A percentile compares a stretch with the other conserved stretches of the same genome.
These are phyloP conservation scores for Sebastes itinus DNA, from an alignment of 2,797 vertebrate genomes.

Conservation along the genomic window DNA sequence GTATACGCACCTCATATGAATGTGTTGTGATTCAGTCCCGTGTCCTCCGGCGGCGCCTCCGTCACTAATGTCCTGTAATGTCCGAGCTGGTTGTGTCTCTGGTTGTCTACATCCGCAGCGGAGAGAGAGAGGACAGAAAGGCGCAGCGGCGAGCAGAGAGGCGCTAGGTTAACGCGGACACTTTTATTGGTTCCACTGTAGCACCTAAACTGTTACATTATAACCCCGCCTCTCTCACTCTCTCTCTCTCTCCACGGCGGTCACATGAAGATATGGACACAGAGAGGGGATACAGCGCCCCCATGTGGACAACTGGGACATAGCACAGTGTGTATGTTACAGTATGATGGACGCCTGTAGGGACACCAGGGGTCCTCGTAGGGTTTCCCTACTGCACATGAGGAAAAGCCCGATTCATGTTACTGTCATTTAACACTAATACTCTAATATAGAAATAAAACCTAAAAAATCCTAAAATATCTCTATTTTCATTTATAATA, in stretches of 20 bases:
- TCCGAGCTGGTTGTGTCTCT: conserved; percentile 28
- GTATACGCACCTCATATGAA: conserved; percentile 77
- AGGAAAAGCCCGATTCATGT: not conserved
- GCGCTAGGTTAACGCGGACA: conserved; percentile 39
- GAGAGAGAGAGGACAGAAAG: not conserved
- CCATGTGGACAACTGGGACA: conserved; percentile 37
- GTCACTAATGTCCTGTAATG: conserved; percentile 51
- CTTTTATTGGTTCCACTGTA: conserved; percentile 69
- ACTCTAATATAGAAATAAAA: not conserved
- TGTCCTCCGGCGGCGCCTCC: conserved; percentile 38
- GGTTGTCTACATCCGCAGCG: not conserved
- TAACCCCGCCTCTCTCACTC: conserved; percentile 74
- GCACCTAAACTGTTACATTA: conserved; percentile 68
- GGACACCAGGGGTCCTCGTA: conserved; percentile 20
- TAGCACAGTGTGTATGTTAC: no score
- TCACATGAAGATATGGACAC: conserved; percentile 67
- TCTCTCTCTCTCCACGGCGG: conserved; percentile 21
- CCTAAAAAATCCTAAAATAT: not conserved
- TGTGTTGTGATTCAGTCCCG: conserved; percentile 51
- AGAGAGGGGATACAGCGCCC: conserved; percentile 54
- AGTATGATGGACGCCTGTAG: no score
- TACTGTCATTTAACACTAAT: not conserved
- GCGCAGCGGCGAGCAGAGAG: conserved; percentile 26
- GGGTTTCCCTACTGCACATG: not conserved
- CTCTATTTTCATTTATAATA: not conserved